Percentiles rank a stretch among this genome's conserved stretches.
Conservation (phyloP, 2,797 vertebrate genomes). For the Carapus acus region DNA sequence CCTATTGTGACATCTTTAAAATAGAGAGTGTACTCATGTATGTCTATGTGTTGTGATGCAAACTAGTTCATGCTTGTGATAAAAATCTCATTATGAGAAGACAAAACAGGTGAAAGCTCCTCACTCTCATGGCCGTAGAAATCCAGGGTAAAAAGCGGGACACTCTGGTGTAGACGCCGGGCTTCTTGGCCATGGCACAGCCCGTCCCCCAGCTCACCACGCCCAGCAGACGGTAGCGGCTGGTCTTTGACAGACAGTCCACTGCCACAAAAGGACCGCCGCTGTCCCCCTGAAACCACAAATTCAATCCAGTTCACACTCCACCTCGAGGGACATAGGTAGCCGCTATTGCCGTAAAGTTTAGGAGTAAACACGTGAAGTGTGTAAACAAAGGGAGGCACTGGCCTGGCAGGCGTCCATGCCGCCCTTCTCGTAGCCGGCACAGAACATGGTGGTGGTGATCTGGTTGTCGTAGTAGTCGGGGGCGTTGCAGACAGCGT, state of each 20-base stretch:
- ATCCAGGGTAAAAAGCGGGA: conserved; percentile 86
- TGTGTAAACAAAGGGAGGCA: neutral
- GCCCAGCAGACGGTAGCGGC: conserved; percentile 81
- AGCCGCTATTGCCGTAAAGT: no score
- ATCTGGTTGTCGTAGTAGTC: conserved; percentile 90
- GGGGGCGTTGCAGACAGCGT: conserved; percentile 77
- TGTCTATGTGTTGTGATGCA: no score
- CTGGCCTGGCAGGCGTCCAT: conserved; percentile 86
- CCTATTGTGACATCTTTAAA: no score
- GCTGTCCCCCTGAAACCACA: conserved; percentile 79
- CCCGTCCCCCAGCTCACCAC: conserved; percentile 92
- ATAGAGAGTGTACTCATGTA: no score
- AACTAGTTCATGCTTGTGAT: no score
- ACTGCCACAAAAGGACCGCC: conserved; percentile 86
- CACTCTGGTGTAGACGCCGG: conserved; percentile 86
- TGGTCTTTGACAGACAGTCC: conserved; percentile 77
- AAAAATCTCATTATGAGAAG: no score
- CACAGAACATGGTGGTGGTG: conserved; percentile 90
- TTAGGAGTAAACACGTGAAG: no score
- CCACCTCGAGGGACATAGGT: no score
- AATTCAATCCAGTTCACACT: neutral
- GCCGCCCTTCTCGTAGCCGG: conserved; percentile 85
- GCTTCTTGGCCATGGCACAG: conserved; percentile 86
- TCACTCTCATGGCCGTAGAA: conserved; percentile 85
- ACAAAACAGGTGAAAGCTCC: conserved; percentile 4